Percentiles rank a stretch among this genome's conserved stretches.
These are phyloP conservation scores for Drosophila picticornis DNA, from an alignment of 2,888 invertebrate genomes.

Conservation along the genomic window DNA sequence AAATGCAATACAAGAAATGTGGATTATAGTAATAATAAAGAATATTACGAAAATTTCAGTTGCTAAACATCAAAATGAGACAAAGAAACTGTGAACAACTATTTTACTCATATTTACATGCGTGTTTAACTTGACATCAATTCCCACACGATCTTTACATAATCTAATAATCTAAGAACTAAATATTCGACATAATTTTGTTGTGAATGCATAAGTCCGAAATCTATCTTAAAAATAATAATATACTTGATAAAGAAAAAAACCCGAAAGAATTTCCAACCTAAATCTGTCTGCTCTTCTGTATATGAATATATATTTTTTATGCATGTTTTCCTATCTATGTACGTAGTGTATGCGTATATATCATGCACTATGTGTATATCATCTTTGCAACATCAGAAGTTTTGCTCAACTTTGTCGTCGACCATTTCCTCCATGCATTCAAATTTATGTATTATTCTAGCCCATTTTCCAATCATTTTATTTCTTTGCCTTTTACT, in stretches of 20 bases:
- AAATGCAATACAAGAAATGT: constrained; percentile 1
- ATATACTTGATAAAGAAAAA: not conserved
- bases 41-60: not conserved
- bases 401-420: constrained; percentile 31
- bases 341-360: too few relatives aligned
- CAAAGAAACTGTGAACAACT: not conserved
- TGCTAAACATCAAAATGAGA: not conserved
- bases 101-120: not conserved
- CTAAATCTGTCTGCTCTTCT: constrained; percentile 10
- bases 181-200: not conserved
- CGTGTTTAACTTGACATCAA: not conserved
- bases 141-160: not conserved
- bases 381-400: constrained; percentile 27
- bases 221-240: not conserved
- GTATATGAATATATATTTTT: not conserved
- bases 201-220: not conserved
- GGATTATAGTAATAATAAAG: not conserved
- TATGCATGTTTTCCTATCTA: not conserved
- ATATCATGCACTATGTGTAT: not conserved
- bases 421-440: constrained; percentile 20
- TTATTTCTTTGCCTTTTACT: constrained; percentile 30
- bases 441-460: constrained; percentile 38
- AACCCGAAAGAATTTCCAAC: not conserved
- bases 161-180: not conserved
- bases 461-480: constrained; percentile 23